A percentile compares a stretch with the other conserved stretches of the same genome.
phyloP scores from a whole-genome alignment of 2,888 invertebrate species.

The Alitta virens region DNA sequence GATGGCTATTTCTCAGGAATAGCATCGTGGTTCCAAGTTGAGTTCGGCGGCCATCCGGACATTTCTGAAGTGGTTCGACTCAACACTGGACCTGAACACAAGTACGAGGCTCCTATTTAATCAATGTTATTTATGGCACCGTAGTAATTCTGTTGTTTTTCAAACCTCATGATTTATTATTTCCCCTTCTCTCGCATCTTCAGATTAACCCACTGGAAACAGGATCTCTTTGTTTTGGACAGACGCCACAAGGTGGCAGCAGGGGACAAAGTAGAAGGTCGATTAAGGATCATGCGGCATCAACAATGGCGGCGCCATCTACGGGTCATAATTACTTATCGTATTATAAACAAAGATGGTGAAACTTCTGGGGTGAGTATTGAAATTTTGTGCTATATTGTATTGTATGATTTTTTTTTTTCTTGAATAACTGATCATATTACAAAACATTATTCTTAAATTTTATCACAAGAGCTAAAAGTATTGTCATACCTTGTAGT shows the following conservation, averaged over 20 bases:
- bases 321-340: conserved; percentile 23
- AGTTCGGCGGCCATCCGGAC: conserved; percentile 28
- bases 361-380: neutral
- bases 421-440: too few relatives aligned
- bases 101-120: conserved; percentile 20
- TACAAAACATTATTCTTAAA: too few relatives aligned
- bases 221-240: conserved; percentile 36
- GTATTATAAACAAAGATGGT: neutral
- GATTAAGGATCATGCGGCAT: conserved; percentile 29
- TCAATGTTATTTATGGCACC: neutral
- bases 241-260: conserved; percentile 25
- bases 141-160: neutral
- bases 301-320: conserved; percentile 35
- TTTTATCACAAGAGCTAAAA: too few relatives aligned
- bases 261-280: conserved; percentile 29
- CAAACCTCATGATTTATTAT: neutral
- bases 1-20: too few relatives aligned
- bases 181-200: neutral
- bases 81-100: conserved; percentile 34
- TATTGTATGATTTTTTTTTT: neutral
- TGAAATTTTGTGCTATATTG: neutral
- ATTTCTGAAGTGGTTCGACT: conserved; percentile 22
- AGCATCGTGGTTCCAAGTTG: conserved; percentile 34
- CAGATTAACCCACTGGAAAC: conserved; percentile 39
- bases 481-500: too few relatives aligned